phyloP scores from a whole-genome alignment of 2,888 invertebrate species.

The Parnassius orleans region DNA sequence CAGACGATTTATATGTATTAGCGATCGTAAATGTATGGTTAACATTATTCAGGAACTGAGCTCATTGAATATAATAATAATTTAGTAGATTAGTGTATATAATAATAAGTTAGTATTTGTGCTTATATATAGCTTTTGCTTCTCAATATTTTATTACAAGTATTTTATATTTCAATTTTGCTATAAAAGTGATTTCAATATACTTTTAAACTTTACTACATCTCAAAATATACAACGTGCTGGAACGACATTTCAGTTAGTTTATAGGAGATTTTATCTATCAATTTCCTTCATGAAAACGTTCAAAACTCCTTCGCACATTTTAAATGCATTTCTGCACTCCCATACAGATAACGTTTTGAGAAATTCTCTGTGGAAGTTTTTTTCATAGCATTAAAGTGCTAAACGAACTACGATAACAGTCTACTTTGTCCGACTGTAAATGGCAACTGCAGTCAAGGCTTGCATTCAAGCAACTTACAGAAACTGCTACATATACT shows the following conservation, averaged over 20 bases:
- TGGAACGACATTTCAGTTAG: conserved; percentile 13
- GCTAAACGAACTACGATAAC: too few species aligned
- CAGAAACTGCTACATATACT: too few species aligned
- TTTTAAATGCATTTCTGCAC: not conserved
- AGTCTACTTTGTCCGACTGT: too few species aligned
- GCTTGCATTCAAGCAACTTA: too few species aligned
- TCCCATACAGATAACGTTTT: not conserved
- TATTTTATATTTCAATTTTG: not conserved
- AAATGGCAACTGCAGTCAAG: too few species aligned
- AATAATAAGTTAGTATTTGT: conserved; percentile 41
- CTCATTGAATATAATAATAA: conserved; percentile 50
- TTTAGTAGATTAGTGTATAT: conserved; percentile 42
- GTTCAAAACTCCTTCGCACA: conserved; percentile 10
- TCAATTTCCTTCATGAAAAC: conserved; percentile 20
- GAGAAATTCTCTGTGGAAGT: not conserved
- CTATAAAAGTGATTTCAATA: not conserved
- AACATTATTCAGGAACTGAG: conserved; percentile 53
- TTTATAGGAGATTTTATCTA: conserved; percentile 20
- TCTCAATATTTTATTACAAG: too few species aligned
- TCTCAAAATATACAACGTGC: conserved; percentile 4
- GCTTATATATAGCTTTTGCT: too few species aligned
- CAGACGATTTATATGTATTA: conserved; percentile 58
- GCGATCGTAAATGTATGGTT: conserved; percentile 53
- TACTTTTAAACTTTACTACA: conserved; percentile 6
- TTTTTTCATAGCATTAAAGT: too few species aligned